Conservation (phyloP, 2,797 vertebrate species). For the Notoglanidium macrostoma region DNA sequence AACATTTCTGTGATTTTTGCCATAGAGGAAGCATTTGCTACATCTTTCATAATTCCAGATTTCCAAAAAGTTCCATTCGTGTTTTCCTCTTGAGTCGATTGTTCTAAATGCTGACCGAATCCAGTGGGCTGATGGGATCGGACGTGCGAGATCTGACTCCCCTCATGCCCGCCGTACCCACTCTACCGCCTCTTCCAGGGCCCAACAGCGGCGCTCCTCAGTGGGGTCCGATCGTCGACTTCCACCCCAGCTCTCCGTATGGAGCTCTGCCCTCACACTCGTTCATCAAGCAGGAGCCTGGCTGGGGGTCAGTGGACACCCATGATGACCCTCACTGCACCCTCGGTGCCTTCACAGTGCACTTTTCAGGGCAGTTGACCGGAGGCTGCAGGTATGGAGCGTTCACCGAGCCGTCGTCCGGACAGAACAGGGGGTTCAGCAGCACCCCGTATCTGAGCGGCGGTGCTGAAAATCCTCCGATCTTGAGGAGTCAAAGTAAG, state of each 20-base stretch:
- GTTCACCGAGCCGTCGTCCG: constrained; percentile 81
- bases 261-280: constrained; percentile 86
- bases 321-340: constrained; percentile 90
- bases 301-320: constrained; percentile 85
- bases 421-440: constrained; percentile 87
- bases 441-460: constrained; percentile 86
- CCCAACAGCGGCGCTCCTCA: constrained; percentile 83
- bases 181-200: constrained; percentile 83
- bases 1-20: background rate
- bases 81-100: background rate
- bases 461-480: constrained; percentile 86
- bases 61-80: background rate
- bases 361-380: constrained; percentile 94
- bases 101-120: constrained; percentile 72
- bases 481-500: constrained; percentile 89
- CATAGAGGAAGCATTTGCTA: background rate
- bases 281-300: constrained; percentile 96
- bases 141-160: constrained; percentile 89
- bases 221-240: constrained; percentile 88
- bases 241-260: constrained; percentile 85
- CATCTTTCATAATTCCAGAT: background rate
- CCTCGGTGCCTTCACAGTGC: constrained; percentile 93
- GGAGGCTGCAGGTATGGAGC: constrained; percentile 89
- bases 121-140: constrained; percentile 79
- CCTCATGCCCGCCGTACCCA: constrained; percentile 81